Evolutionary conservation across 2,797 vertebrate species (phyloP), one percentile per base, ranked within the genome.

Genomic region (Dendrocincla tyrannina): DNA sequence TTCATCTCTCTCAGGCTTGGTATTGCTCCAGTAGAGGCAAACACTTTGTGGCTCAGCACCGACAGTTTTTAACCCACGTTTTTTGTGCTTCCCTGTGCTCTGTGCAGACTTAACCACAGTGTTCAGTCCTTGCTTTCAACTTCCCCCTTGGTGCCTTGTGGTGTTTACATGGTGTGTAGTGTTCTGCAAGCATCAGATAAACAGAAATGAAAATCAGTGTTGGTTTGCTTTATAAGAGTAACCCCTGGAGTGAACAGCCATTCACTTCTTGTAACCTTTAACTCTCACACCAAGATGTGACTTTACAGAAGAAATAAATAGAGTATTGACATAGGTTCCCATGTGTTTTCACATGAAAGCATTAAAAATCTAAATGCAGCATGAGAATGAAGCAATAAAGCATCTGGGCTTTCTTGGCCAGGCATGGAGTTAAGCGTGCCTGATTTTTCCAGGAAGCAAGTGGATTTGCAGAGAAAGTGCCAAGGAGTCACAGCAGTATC

Each of bases 371-470:
- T 83, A 42, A 91, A 84, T 0, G 1, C 56, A 91, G 74, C 70
- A 91, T 4, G 12, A 72, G 52, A 81, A 74, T 78, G 69, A 93
- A 96, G 83, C 83, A 96, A 53, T 76, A 94, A 96, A 76, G 76
- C 77, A 95, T 95, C 91, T 96, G 94, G 77, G 67, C n/a, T 90
- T 86, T 85, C 80, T 94, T 96, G 95, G 91, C 86, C 52, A 64
- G 67, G 59, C 84, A 25, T 7, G 5, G 63, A 88, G 37, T 60
- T 55, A 9, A 88, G 37, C 2, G 0, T 68, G 89, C 47, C 55
- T 94, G 89, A 85, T 67, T 96, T 95, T 97, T 94, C 95, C 91
- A 95, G 70, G 74, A 95, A 95, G 62, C 77, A 90, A 95, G 88
- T 95, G 85, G 55, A 73, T 96, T 93, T 94, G 70, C 63, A 89